Evolutionary conservation across 1,140 invertebrate genomes (phyloP).

Genomic region (Papilio polytes): DNA sequence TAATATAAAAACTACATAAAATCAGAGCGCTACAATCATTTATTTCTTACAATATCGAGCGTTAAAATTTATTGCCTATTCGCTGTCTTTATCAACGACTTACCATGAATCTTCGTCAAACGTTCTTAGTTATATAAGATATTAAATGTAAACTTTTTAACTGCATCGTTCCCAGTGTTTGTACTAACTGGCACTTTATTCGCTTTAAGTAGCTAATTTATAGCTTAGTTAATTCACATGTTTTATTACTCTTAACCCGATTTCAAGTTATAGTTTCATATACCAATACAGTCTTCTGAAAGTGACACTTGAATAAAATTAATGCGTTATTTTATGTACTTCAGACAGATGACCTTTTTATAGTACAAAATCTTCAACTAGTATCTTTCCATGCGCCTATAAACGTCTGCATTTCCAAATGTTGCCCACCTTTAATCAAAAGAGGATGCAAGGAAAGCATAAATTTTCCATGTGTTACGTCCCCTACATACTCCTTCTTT

Average conservation of each 20-base stretch:
- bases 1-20: constrained; percentile 31
- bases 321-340: no score
- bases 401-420: no score
- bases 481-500: no score
- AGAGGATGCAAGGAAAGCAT: no score
- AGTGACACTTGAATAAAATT: no score
- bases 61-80: constrained; percentile 33
- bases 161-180: constrained; percentile 20
- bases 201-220: background rate
- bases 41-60: constrained; percentile 34
- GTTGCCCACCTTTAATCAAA: no score
- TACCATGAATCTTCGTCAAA: constrained; percentile 30
- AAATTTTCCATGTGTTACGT: no score
- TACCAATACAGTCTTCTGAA: no score
- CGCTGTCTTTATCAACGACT: constrained; percentile 30
- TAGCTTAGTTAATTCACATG: background rate
- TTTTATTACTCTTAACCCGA: background rate
- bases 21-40: constrained; percentile 32
- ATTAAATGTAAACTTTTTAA: constrained; percentile 30
- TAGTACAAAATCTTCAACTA: no score
- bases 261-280: no score
- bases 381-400: no score
- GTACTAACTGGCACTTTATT: constrained; percentile 1
- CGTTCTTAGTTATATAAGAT: constrained; percentile 1
- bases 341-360: no score